A percentile compares a stretch with the other conserved stretches of the same genome.
Conservation (phyloP, 2,797 vertebrate genomes). For the Danio choprae region DNA sequence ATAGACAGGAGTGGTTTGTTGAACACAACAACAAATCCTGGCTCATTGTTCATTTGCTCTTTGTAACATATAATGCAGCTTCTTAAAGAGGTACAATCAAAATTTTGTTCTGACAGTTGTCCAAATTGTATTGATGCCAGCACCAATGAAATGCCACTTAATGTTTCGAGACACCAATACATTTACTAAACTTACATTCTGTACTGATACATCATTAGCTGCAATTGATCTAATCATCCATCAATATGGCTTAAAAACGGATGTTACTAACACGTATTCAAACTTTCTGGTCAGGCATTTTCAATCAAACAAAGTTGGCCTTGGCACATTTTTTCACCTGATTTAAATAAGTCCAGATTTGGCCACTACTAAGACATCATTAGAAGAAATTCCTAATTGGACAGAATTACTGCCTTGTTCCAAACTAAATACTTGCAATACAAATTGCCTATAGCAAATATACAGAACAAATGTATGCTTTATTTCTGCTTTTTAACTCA, state of each 20-base stretch:
- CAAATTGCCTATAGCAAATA: neutral
- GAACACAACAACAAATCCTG: constrained; percentile 1
- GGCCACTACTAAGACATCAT: too few relatives aligned
- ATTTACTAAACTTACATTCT: neutral
- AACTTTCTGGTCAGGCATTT: too few relatives aligned
- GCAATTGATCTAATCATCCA: too few relatives aligned
- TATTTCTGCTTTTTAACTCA: neutral
- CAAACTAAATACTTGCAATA: neutral
- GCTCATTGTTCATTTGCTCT: constrained; percentile 8
- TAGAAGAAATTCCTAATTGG: too few relatives aligned
- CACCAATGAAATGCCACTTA: neutral
- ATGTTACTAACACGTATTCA: too few relatives aligned
- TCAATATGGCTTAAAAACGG: too few relatives aligned
- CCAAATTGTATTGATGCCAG: neutral
- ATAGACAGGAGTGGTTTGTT: constrained; percentile 33
- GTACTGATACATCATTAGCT: neutral
- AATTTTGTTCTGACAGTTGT: neutral
- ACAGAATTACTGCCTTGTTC: neutral
- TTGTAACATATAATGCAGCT: constrained; percentile 3
- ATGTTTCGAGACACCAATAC: neutral
- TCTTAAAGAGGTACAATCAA: constrained; percentile 1
- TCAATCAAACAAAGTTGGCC: too few relatives aligned
- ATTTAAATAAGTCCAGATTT: too few relatives aligned
- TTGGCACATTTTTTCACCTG: too few relatives aligned
- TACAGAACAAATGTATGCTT: neutral